Percentiles rank a stretch among this genome's conserved stretches.
Conservation (phyloP, 2,113 vertebrate genomes). For the Choloepus hoffmanni region DNA sequence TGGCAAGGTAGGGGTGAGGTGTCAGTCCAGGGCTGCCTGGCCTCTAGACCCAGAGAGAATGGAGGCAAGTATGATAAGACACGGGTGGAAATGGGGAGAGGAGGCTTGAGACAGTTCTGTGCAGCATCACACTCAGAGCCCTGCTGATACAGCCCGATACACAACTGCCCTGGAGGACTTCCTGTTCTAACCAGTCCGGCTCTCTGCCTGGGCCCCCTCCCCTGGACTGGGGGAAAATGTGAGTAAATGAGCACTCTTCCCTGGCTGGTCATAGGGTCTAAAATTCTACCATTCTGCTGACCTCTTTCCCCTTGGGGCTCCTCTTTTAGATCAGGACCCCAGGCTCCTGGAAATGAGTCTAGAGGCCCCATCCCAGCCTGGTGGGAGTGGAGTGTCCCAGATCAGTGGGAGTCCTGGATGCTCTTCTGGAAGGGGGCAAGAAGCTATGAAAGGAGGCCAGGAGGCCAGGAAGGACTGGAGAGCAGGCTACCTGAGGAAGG, state of each 20-base stretch:
- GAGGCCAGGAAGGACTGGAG: neutral
- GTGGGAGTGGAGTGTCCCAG: neutral
- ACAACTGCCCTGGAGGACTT: constrained; percentile 2
- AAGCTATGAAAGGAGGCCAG: neutral
- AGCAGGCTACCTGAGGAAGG: neutral
- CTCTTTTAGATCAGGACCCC: neutral
- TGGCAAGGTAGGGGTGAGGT: neutral
- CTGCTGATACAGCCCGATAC: constrained; percentile 60
- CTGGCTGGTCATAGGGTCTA: neutral
- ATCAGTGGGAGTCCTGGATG: neutral
- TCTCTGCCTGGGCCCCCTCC: neutral
- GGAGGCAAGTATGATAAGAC: neutral
- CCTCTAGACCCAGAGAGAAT: neutral
- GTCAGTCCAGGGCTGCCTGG: neutral
- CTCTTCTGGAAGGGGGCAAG: neutral
- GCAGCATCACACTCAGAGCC: neutral
- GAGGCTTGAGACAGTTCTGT: neutral
- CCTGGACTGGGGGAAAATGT: neutral
- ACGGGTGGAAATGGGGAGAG: neutral
- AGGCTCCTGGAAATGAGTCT: neutral
- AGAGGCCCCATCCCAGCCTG: neutral
- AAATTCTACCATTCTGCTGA: neutral
- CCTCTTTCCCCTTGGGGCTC: neutral
- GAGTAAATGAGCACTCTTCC: constrained; percentile 21
- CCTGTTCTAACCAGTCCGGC: neutral